Evolutionary conservation across 2,888 invertebrate genomes (phyloP).

Genomic region (Erebia epiphron): DNA sequence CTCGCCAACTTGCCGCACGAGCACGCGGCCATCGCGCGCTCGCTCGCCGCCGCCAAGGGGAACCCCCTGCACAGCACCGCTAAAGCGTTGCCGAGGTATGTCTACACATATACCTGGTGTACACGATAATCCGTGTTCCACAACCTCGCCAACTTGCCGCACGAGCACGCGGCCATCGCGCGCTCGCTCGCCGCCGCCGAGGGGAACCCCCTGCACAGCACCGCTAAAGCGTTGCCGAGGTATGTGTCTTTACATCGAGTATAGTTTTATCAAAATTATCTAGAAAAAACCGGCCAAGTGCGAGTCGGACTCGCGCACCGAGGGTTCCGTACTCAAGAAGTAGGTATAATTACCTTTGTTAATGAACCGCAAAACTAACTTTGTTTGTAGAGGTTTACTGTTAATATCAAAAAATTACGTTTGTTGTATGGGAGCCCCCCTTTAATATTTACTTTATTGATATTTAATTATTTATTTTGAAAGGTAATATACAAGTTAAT

Average conservation of each 20-base stretch:
- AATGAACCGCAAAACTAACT: no score
- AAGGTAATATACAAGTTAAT: no score
- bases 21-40: constrained; percentile 93
- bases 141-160: constrained; percentile 97
- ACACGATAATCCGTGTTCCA: constrained; percentile 99
- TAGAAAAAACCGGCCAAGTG: no score
- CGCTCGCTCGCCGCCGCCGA: constrained; percentile 83
- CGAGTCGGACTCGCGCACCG: no score
- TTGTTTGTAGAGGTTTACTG: no score
- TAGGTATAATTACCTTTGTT: no score
- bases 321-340: no score
- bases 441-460: no score
- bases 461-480: no score
- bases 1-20: constrained; percentile 98
- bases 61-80: constrained; percentile 47
- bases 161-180: constrained; percentile 94
- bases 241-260: constrained; percentile 32
- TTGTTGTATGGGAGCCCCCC: no score
- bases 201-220: constrained; percentile 46
- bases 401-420: no score
- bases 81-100: constrained; percentile 50
- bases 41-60: constrained; percentile 70
- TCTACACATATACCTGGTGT: constrained; percentile 88
- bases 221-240: constrained; percentile 51
- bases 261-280: not conserved